Evolutionary conservation across 2,888 invertebrate species (phyloP).

Genomic region (Drosophila kokeensis): DNA sequence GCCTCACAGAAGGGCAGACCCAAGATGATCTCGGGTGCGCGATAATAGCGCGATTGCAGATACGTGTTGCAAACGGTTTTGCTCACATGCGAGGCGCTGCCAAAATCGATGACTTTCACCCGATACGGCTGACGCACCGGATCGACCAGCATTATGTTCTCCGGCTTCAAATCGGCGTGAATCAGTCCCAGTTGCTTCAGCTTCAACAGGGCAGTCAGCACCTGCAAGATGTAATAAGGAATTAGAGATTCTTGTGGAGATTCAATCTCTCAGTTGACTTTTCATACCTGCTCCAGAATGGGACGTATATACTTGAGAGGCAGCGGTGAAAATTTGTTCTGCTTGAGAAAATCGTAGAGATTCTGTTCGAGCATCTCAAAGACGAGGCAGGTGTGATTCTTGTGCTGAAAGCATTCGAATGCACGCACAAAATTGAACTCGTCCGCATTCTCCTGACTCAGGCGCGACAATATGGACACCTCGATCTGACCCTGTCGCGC

Average conservation of each 20-base stretch:
- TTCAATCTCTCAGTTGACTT: not conserved
- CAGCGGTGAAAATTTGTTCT: slow-evolving; percentile 99
- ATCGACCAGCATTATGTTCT: slow-evolving; percentile 99
- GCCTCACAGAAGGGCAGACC: slow-evolving; percentile 99
- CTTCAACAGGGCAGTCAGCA: slow-evolving; percentile 89
- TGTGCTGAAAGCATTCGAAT: slow-evolving; percentile 99
- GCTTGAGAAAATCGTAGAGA: slow-evolving; percentile 99
- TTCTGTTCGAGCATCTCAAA: slow-evolving; percentile 99
- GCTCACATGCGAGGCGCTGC: slow-evolving; percentile 99
- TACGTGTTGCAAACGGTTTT: slow-evolving; percentile 99
- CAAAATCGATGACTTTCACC: slow-evolving; percentile 99
- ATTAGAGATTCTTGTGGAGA: not conserved
- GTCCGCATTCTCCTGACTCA: slow-evolving; percentile 98
- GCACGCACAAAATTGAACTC: slow-evolving; percentile 99
- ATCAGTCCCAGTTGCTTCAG: slow-evolving; percentile 98
- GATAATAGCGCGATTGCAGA: slow-evolving; percentile 99
- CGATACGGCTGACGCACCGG: slow-evolving; percentile 98
- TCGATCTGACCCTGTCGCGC: slow-evolving; percentile 99
- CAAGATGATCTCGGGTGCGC: slow-evolving; percentile 98
- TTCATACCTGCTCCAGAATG: slow-evolving; percentile 96
- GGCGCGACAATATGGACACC: slow-evolving; percentile 96
- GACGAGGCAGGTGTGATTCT: slow-evolving; percentile 99
- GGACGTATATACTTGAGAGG: slow-evolving; percentile 99
- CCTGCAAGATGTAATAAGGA: slow-evolving; percentile 64
- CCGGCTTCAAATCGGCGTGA: slow-evolving; percentile 99